Percentiles rank a stretch among this genome's conserved stretches.
Evolutionary conservation across 2,888 invertebrate species (phyloP).

Genomic region (Aleiodes alternator): DNA sequence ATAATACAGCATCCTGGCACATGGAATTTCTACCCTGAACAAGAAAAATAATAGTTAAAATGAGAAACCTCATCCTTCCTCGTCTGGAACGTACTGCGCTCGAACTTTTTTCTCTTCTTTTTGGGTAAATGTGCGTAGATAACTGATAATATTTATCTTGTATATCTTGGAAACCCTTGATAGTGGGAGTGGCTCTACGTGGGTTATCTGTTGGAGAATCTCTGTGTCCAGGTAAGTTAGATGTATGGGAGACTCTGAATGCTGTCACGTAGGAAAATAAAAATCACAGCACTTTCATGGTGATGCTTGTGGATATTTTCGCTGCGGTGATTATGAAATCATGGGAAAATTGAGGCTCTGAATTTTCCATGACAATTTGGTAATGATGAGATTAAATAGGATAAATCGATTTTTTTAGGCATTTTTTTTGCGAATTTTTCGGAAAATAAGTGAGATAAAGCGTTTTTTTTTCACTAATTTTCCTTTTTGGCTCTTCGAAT

Average conservation of each 20-base stretch:
- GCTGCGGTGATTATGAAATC: too few species aligned
- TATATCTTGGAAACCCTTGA: slow-evolving; percentile 11
- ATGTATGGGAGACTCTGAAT: neutral
- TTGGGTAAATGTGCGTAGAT: neutral
- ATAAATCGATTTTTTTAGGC: too few species aligned
- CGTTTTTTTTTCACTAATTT: too few species aligned
- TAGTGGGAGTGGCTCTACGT: neutral
- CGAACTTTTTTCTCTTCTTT: neutral
- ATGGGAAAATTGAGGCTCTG: too few species aligned
- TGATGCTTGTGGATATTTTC: too few species aligned
- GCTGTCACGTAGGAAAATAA: too few species aligned
- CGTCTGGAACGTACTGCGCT: neutral
- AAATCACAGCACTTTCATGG: too few species aligned
- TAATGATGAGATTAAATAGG: too few species aligned
- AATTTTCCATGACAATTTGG: too few species aligned
- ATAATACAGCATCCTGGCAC: neutral
- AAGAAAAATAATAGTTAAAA: slow-evolving; percentile 4
- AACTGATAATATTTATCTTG: slow-evolving; percentile 24
- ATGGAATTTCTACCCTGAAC: neutral
- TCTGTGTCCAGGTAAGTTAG: neutral
- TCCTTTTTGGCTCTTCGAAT: too few species aligned
- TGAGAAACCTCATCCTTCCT: neutral
- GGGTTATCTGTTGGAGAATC: neutral
- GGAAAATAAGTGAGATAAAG: too few species aligned
- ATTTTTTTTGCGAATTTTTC: too few species aligned